These are phyloP conservation scores for Paralichthys olivaceus DNA, from an alignment of 2,113 vertebrate genomes.

Conservation along the genomic window DNA sequence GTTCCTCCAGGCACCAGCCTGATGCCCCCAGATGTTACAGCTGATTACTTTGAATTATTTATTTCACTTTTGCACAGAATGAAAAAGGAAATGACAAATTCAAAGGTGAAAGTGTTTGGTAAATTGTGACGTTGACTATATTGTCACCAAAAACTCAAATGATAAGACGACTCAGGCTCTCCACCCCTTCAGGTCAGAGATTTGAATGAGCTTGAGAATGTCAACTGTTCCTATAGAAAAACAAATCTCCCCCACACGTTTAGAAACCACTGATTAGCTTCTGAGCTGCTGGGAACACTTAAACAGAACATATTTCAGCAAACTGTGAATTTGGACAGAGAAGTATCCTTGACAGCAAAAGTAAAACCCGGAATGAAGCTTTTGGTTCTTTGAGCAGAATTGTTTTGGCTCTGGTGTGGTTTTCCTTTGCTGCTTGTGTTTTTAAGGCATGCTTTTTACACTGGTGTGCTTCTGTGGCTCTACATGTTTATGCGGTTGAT, in stretches of 20 bases:
- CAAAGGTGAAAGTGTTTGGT: neutral
- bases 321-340: constrained; percentile 25
- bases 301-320: neutral
- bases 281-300: neutral
- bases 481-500: constrained; percentile 11
- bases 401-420: constrained; percentile 29
- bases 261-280: neutral
- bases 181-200: neutral
- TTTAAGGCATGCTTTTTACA: constrained; percentile 57
- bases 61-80: neutral
- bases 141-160: neutral
- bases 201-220: neutral
- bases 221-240: neutral
- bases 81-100: neutral
- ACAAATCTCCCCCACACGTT: neutral
- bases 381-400: neutral
- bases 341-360: constrained; percentile 64
- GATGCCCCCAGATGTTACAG: neutral
- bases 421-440: constrained; percentile 26
- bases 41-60: neutral
- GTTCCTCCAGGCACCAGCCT: neutral
- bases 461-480: constrained; percentile 28
- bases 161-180: neutral
- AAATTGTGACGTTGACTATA: neutral
- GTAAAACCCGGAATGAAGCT: constrained; percentile 42